Conservation (phyloP, 64 coral and sea anemone genomes). For the Exaiptasia diaphana region DNA sequence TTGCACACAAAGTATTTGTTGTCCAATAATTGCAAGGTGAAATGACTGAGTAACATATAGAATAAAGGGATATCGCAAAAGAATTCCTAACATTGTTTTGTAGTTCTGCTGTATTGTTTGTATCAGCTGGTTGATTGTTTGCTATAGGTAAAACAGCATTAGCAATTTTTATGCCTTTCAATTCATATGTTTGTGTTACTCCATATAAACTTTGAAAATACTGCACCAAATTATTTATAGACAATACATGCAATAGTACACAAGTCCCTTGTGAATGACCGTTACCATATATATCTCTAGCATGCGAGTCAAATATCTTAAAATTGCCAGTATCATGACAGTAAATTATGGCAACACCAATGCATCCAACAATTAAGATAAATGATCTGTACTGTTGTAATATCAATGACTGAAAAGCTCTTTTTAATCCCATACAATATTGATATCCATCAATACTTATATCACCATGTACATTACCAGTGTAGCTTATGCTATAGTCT, state of each 20-base stretch:
- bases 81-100: too few relatives aligned
- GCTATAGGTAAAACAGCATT: background rate
- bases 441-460: slow-evolving; percentile 15
- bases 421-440: slow-evolving; percentile 23
- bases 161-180: slow-evolving; percentile 43
- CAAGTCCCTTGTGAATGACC: slow-evolving; percentile 52
- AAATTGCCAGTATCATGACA: slow-evolving; percentile 43
- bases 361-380: slow-evolving; percentile 36
- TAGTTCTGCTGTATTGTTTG: too few relatives aligned
- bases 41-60: too few relatives aligned
- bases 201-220: slow-evolving; percentile 60
- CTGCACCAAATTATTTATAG: slow-evolving; percentile 26
- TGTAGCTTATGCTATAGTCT: slow-evolving; percentile 35
- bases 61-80: too few relatives aligned
- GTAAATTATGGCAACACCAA: slow-evolving; percentile 41
- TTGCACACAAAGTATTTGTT: too few relatives aligned
- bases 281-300: slow-evolving; percentile 53
- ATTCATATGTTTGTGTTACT: slow-evolving; percentile 18
- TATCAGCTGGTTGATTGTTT: too few relatives aligned
- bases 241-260: slow-evolving; percentile 50
- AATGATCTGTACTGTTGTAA: slow-evolving; percentile 29
- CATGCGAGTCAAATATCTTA: slow-evolving; percentile 60
- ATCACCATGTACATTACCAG: slow-evolving; percentile 29
- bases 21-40: too few relatives aligned
- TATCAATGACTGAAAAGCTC: slow-evolving; percentile 48